Evolutionary conservation across 1,140 invertebrate genomes (phyloP).

Genomic region (Euwallacea similis): DNA sequence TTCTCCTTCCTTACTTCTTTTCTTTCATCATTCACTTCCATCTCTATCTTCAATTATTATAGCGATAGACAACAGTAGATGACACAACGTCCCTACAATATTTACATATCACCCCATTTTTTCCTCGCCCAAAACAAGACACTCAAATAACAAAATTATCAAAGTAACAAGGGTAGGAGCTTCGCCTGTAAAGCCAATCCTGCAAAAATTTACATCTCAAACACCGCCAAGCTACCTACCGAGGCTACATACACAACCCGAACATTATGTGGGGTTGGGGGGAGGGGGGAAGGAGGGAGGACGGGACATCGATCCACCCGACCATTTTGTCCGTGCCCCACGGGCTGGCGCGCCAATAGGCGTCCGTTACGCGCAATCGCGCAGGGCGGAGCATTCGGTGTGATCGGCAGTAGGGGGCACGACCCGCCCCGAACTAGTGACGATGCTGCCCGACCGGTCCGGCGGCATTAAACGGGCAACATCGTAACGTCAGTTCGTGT

Average conservation of each 20-base stretch:
- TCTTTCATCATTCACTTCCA: no score
- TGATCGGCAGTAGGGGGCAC: conserved; percentile 27
- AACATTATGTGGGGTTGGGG: background rate
- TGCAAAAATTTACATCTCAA: conserved; percentile 38
- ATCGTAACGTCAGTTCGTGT: conserved; percentile 25
- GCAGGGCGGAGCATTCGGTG: conserved; percentile 40
- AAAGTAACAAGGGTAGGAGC: no score
- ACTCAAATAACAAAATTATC: no score
- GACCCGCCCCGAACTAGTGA: conserved; percentile 39
- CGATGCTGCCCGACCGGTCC: conserved; percentile 38
- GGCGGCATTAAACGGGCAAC: conserved; percentile 15
- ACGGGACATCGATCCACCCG: conserved; percentile 41
- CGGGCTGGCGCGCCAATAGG: conserved; percentile 45
- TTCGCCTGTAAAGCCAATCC: conserved; percentile 12
- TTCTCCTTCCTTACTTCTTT: no score
- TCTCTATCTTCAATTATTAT: no score
- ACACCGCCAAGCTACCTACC: conserved; percentile 3
- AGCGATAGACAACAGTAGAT: no score
- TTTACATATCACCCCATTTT: no score
- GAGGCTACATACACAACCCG: conserved; percentile 7
- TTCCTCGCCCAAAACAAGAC: no score
- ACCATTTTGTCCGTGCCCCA: conserved; percentile 53
- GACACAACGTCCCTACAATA: no score
- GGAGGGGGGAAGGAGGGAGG: conserved; percentile 4
- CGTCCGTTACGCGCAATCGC: conserved; percentile 31